These are phyloP conservation scores for Barnardius zonarius DNA, from an alignment of 2,113 vertebrate genomes.

Conservation along the genomic window DNA sequence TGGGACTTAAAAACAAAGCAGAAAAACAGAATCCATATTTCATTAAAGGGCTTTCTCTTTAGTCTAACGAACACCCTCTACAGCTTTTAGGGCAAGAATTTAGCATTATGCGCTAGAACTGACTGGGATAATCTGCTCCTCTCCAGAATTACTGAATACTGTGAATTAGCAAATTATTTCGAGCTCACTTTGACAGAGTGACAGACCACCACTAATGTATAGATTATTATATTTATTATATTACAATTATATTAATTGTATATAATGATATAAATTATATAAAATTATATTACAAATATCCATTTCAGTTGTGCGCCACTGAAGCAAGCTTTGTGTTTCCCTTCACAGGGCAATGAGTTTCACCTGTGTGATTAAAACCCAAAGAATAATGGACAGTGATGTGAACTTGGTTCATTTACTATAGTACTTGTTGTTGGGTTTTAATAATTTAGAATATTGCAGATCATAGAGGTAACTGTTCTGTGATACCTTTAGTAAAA, in stretches of 20 bases:
- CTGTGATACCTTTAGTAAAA: conserved; percentile 13
- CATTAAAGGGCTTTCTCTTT: background rate
- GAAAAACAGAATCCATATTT: background rate
- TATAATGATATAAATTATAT: no score
- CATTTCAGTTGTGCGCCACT: background rate
- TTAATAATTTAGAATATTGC: conserved; percentile 51
- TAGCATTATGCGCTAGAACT: background rate
- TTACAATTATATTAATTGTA: no score
- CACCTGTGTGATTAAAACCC: conserved; percentile 51
- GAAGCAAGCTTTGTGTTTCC: background rate
- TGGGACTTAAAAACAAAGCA: conserved; percentile 14
- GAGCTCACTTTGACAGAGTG: background rate
- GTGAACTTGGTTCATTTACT: conserved; percentile 32
- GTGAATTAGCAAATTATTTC: background rate
- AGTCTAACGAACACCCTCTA: background rate
- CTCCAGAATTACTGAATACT: background rate
- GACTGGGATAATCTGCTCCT: background rate
- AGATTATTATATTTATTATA: background rate
- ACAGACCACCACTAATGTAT: background rate
- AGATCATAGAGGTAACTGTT: background rate
- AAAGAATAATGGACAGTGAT: conserved; percentile 23
- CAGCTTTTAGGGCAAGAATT: background rate
- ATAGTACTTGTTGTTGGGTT: conserved; percentile 1
- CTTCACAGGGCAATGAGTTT: conserved; percentile 27
- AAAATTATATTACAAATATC: background rate